Evolutionary conservation across 2,888 invertebrate genomes (phyloP), one percentile per base, ranked within the genome.

Genomic region (Caenorhabditis sinica): DNA sequence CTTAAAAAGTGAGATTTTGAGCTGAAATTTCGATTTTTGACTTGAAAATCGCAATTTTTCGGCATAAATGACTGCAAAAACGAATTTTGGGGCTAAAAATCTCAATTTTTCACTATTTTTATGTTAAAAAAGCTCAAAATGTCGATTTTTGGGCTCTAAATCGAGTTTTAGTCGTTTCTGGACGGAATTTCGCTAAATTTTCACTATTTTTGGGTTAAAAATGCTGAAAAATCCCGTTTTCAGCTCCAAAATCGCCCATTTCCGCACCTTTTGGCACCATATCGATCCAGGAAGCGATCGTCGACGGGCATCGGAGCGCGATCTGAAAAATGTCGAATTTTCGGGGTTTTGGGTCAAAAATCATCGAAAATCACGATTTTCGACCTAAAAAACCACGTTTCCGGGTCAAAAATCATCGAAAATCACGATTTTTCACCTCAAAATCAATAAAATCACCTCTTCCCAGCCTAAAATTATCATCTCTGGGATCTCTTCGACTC

Each of bases 251-350:
- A 33, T 17, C 28, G 17, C 20, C 13, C 20, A 36, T 36, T 20
- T 61, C n/a, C n/a, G 23, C 23, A 77, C 77, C 72, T 45, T 73
- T 81, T 81, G 8, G 81, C 81, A 1, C 73, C 73, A 36, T 51
- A 45, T 58, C 73, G 45, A 4, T 9, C 51, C 4, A 81, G 53
- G 68, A 81, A 81, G 11, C 43, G 40, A 8, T 81, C 73, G 30
- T 66, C 60, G 23, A 81, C 36, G 20, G 43, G 51, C 36, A 36
- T 49, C 13, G 81, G 81, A 49, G 81, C 81, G 13, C 81, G 56
- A 60, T 81, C 81, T 81, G 58, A 28, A 72, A 36, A 0, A 53
- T n/a, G n/a, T 15, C 11, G 9, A 49, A 33, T 49, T 28, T 66
- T 53, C 0, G 28, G 8, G 36, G n/a, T 61, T 58, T 58, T 58